A percentile compares a stretch with the other conserved stretches of the same genome.
phyloP scores from a whole-genome alignment of 2,888 invertebrate genomes.

The Plagodis pulveraria region DNA sequence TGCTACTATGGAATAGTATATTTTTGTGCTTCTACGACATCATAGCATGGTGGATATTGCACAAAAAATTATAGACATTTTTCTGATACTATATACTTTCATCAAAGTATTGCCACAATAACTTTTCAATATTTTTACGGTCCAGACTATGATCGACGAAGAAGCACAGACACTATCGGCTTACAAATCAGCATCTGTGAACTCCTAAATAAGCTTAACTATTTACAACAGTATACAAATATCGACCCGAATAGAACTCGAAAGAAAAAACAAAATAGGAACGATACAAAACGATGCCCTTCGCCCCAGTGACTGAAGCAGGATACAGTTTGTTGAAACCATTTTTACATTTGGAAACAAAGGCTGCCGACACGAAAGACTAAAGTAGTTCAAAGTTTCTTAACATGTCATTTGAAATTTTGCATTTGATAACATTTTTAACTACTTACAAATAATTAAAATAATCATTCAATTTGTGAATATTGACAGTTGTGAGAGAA shows the following conservation, averaged over 20 bases:
- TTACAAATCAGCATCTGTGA: conserved; percentile 50
- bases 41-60: conserved; percentile 36
- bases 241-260: conserved; percentile 82
- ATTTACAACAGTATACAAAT: conserved; percentile 80
- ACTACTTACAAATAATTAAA: too few relatives aligned
- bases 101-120: background rate
- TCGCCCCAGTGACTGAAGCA: conserved; percentile 48
- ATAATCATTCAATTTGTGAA: too few relatives aligned
- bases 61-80: conserved; percentile 25
- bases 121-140: background rate
- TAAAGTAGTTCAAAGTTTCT: too few relatives aligned
- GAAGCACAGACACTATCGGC: conserved; percentile 43
- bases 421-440: too few relatives aligned
- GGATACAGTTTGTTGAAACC: conserved; percentile 28
- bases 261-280: conserved; percentile 83
- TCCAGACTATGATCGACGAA: conserved; percentile 30
- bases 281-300: conserved; percentile 79
- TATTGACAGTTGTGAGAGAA: too few relatives aligned
- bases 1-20: conserved; percentile 29
- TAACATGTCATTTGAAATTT: too few relatives aligned
- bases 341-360: background rate
- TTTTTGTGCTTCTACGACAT: conserved; percentile 37
- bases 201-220: conserved; percentile 76
- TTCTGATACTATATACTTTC: conserved; percentile 3
- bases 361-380: too few relatives aligned